Percentiles rank a stretch among this genome's conserved stretches.
phyloP scores from a whole-genome alignment of 2,113 vertebrate genomes.

The human (Homo sapiens) region GRCh38 chr5:130849001-130849500 shows the following conservation, averaged over 20 bases:
- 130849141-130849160: not conserved
- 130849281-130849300: not conserved
- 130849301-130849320: not conserved
- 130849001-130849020: not conserved
- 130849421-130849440: not conserved
- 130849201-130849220: not conserved
- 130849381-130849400: not conserved
- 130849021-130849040: not conserved
- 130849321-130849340: not conserved
- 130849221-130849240: not conserved
- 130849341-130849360: not conserved
- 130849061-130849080: not conserved
- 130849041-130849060: not conserved
- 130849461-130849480: not conserved
- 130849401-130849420: not conserved
- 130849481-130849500: not conserved
- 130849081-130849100: not conserved
- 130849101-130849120: not conserved
- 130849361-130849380: not conserved
- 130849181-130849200: not conserved
- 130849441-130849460: not conserved
- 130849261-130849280: not conserved
- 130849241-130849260: not conserved
- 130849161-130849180: not conserved
- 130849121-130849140: not conserved